Evolutionary conservation across 2,797 vertebrate genomes (phyloP), one percentile per base, ranked within the genome.

Genomic region (Mus caroli): DNA sequence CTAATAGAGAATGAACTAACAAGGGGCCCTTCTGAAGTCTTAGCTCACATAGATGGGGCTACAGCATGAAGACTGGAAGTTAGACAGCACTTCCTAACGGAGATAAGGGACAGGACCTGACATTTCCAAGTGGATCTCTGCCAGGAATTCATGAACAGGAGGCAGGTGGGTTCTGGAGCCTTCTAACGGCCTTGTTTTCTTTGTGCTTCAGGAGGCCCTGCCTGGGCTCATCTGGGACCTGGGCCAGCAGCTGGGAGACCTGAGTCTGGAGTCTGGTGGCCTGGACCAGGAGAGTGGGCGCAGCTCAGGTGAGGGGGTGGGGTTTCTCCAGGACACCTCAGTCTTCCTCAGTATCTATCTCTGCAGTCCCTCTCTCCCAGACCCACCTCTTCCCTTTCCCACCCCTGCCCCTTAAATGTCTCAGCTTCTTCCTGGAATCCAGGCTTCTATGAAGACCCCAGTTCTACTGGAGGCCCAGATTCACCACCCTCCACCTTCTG

Each of bases 181-280:
- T 80, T 52, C 90, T 97, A 93, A 97, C 46, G 17, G 15, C 34
- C 67, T 89, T 85, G 40, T 50, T 91, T 26, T 94, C 88, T 50
- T 56, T 46, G 3, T 40, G 10, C 62, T 90, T 40, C 78, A 98
- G 98, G 98, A 98, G 24, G 96, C 97, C 98, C 97, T 99, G 98
- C 92, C 99, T 88, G 99, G 99, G 94, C 98, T 99, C 92, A 98
- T 99, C 97, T 98, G 98, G 52, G 98, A 99, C 93, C 97, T 99
- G 97, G 99, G 99, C 89, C 98, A 99, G 97, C 99, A 99, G 97
- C 98, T 99, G 79, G 99, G 99, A 88, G 98, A 99, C 84, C 97
- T 99, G 94, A 98, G 98, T 62, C 96, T 99, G 96, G 98, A 99
- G 85, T 90, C 98, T 2, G 99, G 99, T 91, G 96, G 96, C 88